A percentile compares a stretch with the other conserved stretches of the same genome.
phyloP scores from a whole-genome alignment of 2,888 invertebrate species.

The Poecilus cupreus region DNA sequence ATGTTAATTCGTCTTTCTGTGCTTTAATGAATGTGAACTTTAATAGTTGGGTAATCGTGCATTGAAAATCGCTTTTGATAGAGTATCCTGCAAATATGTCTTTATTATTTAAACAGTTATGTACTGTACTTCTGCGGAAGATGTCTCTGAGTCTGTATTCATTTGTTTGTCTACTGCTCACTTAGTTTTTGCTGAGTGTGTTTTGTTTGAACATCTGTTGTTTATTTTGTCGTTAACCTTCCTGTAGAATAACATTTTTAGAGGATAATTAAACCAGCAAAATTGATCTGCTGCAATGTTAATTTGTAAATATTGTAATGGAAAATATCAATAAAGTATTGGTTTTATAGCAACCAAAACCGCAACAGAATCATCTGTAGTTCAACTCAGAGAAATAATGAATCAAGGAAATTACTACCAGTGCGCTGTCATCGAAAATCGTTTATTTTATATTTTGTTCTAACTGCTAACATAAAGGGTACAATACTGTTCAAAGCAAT shows the following conservation, averaged over 20 bases:
- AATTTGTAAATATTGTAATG: no score
- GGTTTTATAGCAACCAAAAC: no score
- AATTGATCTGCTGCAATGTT: neutral
- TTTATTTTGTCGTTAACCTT: neutral
- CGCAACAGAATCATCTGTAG: no score
- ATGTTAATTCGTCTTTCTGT: neutral
- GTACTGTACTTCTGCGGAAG: neutral
- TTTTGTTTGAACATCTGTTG: conserved; percentile 12
- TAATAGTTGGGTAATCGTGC: conserved; percentile 13
- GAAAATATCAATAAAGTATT: no score
- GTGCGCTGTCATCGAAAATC: no score
- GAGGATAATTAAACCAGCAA: neutral
- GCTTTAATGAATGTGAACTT: conserved; percentile 33
- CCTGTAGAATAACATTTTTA: neutral
- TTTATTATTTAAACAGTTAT: conserved; percentile 15
- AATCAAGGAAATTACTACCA: no score
- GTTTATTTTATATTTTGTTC: no score
- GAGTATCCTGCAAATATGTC: neutral
- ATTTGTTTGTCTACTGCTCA: neutral
- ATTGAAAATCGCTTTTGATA: conserved; percentile 15
- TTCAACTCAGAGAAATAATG: no score
- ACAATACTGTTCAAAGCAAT: no score
- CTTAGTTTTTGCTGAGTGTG: conserved; percentile 11
- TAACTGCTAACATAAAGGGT: no score
- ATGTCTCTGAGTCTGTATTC: neutral